A percentile compares a stretch with the other conserved stretches of the same genome.
phyloP scores from a whole-genome alignment of 2,113 vertebrate species.

The Cyanistes caeruleus region DNA sequence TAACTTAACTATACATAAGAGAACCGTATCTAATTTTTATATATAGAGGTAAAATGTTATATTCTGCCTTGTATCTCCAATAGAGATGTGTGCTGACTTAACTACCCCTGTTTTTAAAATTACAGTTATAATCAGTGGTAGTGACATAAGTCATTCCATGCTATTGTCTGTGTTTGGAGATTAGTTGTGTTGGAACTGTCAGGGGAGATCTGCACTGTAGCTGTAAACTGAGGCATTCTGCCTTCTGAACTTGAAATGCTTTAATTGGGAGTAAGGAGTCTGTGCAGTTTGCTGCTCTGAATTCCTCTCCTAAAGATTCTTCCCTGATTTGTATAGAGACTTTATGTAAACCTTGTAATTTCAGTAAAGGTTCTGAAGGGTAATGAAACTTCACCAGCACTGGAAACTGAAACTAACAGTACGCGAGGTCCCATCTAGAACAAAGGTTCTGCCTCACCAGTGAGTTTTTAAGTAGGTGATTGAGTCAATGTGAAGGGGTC shows the following conservation, averaged over 20 bases:
- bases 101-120: not conserved
- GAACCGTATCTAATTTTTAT: not conserved
- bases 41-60: not conserved
- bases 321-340: not conserved
- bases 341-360: not conserved
- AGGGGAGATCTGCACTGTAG: not conserved
- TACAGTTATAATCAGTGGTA: not conserved
- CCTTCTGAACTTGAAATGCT: not conserved
- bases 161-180: not conserved
- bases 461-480: not conserved
- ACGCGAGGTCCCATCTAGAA: rapidly evolving
- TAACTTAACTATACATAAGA: not conserved
- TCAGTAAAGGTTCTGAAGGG: not conserved
- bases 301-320: not conserved
- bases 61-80: not conserved
- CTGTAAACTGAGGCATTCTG: not conserved
- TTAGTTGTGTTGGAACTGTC: not conserved
- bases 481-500: not conserved
- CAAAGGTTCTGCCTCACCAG: not conserved
- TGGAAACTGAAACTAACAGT: not conserved
- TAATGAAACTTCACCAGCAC: not conserved
- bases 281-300: not conserved
- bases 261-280: not conserved
- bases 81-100: not conserved
- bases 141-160: not conserved